Base-by-base conservation (phyloP, 1,140 invertebrate species). In the Dreissena rostriformis region DNA sequence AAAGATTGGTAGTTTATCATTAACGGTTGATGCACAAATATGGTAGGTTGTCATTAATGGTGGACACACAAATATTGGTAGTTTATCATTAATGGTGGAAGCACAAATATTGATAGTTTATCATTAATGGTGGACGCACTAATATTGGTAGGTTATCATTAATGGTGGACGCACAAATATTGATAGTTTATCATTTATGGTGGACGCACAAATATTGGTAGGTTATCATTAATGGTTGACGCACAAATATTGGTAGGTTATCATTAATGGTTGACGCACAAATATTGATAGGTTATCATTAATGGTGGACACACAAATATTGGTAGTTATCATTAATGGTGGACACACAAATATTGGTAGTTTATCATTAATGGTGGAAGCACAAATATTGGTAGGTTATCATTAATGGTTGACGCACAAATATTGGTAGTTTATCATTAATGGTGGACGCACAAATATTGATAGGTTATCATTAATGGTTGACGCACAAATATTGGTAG, bases 81-180 rank as follows among this genome's bases (percentile, higher is more conserved):
- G 90, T 87, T 86, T 5, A 39, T 39, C n/a, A n/a, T n/a, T n/a
- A 96, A 96, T 92, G 95, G 95, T 65, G 95, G 95, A 39, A 88
- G 95, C 84, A 91, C 95, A 39, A 95, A 95, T 91, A 93, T 95
- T 76, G 94, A 94, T 94, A 89, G 90, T 87, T 86, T 5, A 39
- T 39, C n/a, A n/a, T n/a, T n/a, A 96, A 96, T 92, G 95, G 95
- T 65, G 95, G 95, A 39, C 88, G 95, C 84, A 91, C 95, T 39
- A 95, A 95, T 91, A 93, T 95, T 76, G 94, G 94, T 94, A 89
- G 90, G 87, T 86, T 5, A 39, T 39, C n/a, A n/a, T n/a, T n/a
- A 96, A 96, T 92, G 95, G 95, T 65, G 95, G 95, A 39, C 88
- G 95, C 84, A 91, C 95, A 39, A 95, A 95, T 91, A 93, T 95